Evolutionary conservation across 2,113 vertebrate species (phyloP).

Genomic region (Zootoca vivipara): DNA sequence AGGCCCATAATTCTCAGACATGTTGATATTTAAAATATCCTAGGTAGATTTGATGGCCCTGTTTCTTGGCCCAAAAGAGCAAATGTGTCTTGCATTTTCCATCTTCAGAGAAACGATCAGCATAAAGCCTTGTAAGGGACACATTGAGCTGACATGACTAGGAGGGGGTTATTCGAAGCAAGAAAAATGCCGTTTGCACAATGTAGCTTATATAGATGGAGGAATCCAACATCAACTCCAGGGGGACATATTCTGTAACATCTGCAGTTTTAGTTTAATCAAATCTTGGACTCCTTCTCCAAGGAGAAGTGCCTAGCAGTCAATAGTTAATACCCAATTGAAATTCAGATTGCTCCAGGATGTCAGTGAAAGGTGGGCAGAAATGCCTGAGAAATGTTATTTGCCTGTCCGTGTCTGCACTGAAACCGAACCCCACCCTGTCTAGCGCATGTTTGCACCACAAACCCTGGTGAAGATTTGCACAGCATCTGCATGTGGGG

Average conservation of each 20-base stretch:
- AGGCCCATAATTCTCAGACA: neutral
- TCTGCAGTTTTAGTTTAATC: slow-evolving; percentile 54
- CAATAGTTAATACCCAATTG: slow-evolving; percentile 40
- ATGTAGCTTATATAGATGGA: neutral
- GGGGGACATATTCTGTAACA: neutral
- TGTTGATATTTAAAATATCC: slow-evolving; percentile 1
- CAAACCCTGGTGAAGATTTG: neutral
- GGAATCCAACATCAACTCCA: slow-evolving; percentile 1
- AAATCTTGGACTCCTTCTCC: slow-evolving; percentile 37
- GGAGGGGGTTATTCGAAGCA: slow-evolving; percentile 20
- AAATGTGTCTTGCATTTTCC: slow-evolving; percentile 23
- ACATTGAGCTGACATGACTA: neutral
- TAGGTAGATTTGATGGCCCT: neutral
- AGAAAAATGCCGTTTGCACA: neutral
- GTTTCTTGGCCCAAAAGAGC: slow-evolving; percentile 1
- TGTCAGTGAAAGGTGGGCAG: slow-evolving; percentile 22
- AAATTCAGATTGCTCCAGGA: slow-evolving; percentile 56
- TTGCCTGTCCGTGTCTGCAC: neutral
- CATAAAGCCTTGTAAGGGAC: slow-evolving; percentile 28
- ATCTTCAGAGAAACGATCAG: slow-evolving; percentile 31
- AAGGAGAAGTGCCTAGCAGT: slow-evolving; percentile 36
- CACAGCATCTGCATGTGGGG: rapidly evolving
- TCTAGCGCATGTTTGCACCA: neutral
- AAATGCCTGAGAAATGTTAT: slow-evolving; percentile 24
- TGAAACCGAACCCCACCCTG: slow-evolving; percentile 14